These are phyloP conservation scores for Ptychochromis oligacanthus DNA, from an alignment of 2,113 vertebrate genomes.

Conservation along the genomic window DNA sequence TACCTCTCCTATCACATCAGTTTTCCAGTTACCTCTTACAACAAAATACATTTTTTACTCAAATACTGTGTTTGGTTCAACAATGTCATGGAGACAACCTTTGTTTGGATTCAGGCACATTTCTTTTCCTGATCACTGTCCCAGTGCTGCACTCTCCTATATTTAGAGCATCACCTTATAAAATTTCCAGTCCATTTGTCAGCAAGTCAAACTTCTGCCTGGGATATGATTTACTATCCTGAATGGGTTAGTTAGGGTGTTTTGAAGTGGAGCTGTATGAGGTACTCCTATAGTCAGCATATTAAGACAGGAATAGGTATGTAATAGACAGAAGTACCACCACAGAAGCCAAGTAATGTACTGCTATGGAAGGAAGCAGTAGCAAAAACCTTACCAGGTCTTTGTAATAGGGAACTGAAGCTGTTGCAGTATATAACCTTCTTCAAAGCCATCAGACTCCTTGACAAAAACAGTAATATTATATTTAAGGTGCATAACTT, in stretches of 20 bases:
- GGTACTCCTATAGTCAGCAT: neutral
- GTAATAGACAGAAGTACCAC: neutral
- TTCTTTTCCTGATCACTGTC: neutral
- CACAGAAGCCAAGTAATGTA: neutral
- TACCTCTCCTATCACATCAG: neutral
- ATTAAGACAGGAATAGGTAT: neutral
- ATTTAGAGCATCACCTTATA: constrained; percentile 8
- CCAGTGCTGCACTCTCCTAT: neutral
- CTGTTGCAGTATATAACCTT: neutral
- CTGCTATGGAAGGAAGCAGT: neutral
- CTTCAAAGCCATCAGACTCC: neutral
- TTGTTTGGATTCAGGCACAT: constrained; percentile 5
- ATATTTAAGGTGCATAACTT: neutral
- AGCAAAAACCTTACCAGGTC: neutral
- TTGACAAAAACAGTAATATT: neutral
- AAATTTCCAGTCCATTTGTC: constrained; percentile 2
- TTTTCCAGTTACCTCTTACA: neutral
- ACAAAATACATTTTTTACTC: neutral
- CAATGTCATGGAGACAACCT: neutral
- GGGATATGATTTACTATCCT: neutral
- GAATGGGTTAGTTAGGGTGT: neutral
- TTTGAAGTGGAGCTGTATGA: neutral
- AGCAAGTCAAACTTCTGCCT: constrained; percentile 3
- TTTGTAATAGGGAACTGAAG: neutral
- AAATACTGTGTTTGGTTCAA: neutral